These are phyloP conservation scores for Nothobranchius furzeri DNA, from an alignment of 2,113 vertebrate species.

Conservation along the genomic window DNA sequence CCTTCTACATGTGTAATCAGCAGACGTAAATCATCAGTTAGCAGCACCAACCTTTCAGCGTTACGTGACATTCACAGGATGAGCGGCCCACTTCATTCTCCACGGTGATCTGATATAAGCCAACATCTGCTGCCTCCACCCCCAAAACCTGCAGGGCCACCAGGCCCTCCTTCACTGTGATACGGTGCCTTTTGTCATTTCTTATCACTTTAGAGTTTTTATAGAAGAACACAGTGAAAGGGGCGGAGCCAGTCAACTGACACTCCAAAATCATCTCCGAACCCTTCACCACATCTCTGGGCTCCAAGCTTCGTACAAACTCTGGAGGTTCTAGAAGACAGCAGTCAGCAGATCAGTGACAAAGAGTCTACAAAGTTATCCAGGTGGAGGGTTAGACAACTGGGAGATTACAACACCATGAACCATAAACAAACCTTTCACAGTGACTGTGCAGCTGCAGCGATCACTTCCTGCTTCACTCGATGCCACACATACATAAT, in stretches of 20 bases:
- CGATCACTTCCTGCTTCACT: slow-evolving; percentile 94
- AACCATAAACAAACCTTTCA: slow-evolving; percentile 88
- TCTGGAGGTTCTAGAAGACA: slow-evolving; percentile 86
- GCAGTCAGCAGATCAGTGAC: not conserved
- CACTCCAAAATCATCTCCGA: slow-evolving; percentile 90
- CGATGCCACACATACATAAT: slow-evolving; percentile 90
- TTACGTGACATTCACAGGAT: slow-evolving; percentile 85
- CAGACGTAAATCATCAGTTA: not conserved
- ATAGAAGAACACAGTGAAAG: slow-evolving; percentile 90
- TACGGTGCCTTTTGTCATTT: slow-evolving; percentile 90
- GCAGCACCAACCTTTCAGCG: slow-evolving; percentile 90
- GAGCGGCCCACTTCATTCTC: slow-evolving; percentile 91
- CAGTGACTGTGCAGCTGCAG: slow-evolving; percentile 86
- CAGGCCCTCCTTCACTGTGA: slow-evolving; percentile 84
- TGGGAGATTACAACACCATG: not conserved
- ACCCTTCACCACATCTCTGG: slow-evolving; percentile 90
- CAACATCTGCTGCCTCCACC: slow-evolving; percentile 86
- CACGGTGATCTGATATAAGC: slow-evolving; percentile 90
- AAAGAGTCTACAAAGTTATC: too few relatives aligned
- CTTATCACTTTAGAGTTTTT: slow-evolving; percentile 88
- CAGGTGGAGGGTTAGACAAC: too few relatives aligned
- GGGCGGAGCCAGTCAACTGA: slow-evolving; percentile 87
- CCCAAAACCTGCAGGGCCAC: slow-evolving; percentile 88
- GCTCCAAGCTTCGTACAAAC: slow-evolving; percentile 90
- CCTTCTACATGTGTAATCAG: too few relatives aligned